A percentile compares a stretch with the other conserved stretches of the same genome.
These are phyloP conservation scores for Artibeus lituratus DNA, from an alignment of 2,797 vertebrate species.

Conservation along the genomic window DNA sequence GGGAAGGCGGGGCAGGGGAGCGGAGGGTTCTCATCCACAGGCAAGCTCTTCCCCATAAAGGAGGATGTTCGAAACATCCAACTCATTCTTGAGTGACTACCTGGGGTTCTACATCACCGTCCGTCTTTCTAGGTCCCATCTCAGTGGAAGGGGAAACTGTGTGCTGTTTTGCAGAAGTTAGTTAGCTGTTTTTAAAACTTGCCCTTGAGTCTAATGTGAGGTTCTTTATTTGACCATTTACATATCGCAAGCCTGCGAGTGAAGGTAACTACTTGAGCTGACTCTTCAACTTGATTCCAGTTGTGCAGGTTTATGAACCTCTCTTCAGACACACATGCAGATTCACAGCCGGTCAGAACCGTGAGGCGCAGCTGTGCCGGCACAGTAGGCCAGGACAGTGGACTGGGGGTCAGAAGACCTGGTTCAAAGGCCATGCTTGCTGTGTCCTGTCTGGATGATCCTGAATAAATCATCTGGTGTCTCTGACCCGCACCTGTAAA, in stretches of 20 bases:
- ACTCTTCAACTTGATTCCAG: slow-evolving; percentile 48
- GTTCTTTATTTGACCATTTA: slow-evolving; percentile 54
- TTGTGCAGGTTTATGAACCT: slow-evolving; percentile 26
- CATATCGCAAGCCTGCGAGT: background rate
- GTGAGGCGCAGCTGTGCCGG: background rate
- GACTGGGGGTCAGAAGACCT: background rate
- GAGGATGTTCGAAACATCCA: slow-evolving; percentile 75
- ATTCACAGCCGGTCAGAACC: background rate
- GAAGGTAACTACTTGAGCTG: slow-evolving; percentile 13
- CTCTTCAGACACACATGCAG: background rate
- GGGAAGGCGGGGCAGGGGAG: background rate
- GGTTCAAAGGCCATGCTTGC: background rate
- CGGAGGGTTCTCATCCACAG: slow-evolving; percentile 27
- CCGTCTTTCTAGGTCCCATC: slow-evolving; percentile 39
- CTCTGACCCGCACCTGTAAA: background rate
- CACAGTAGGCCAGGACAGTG: background rate
- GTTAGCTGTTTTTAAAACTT: slow-evolving; percentile 74
- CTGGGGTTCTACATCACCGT: slow-evolving; percentile 25
- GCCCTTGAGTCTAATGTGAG: slow-evolving; percentile 63
- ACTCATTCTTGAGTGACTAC: slow-evolving; percentile 54
- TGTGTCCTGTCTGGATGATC: background rate
- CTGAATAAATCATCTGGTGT: background rate
- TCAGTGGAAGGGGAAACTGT: slow-evolving; percentile 69
- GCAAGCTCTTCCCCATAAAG: slow-evolving; percentile 69
- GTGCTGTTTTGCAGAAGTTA: slow-evolving; percentile 77